phyloP scores from a whole-genome alignment of 1,140 invertebrate species.

The Neelides sp. region DNA sequence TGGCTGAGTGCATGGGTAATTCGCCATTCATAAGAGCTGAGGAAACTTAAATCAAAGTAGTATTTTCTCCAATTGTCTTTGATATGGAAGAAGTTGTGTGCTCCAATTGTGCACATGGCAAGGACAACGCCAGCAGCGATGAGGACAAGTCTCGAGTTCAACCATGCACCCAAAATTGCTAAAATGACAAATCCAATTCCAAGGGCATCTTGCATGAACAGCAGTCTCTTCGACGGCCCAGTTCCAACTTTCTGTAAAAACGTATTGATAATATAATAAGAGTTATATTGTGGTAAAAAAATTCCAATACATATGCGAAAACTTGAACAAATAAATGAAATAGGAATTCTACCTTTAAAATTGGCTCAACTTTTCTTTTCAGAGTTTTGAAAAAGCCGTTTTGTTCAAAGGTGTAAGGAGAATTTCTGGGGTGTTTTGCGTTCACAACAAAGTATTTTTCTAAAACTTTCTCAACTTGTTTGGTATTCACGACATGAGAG shows the following conservation, averaged over 20 bases:
- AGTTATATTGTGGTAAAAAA: background rate
- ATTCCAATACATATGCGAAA: background rate
- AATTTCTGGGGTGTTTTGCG: constrained; percentile 22
- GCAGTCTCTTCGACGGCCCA: constrained; percentile 22
- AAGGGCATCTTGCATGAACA: constrained; percentile 29
- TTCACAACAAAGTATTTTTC: constrained; percentile 27
- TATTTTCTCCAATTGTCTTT: constrained; percentile 70
- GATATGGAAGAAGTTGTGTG: constrained; percentile 72
- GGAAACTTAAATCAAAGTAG: constrained; percentile 54
- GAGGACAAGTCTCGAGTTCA: constrained; percentile 1
- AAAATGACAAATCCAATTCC: constrained; percentile 18
- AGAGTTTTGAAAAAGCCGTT: constrained; percentile 30
- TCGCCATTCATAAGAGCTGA: constrained; percentile 58
- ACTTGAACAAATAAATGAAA: background rate
- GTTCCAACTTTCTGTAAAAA: constrained; percentile 29
- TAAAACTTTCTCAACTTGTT: constrained; percentile 24
- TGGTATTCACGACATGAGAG: constrained; percentile 27
- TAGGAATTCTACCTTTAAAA: constrained; percentile 29
- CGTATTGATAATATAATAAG: constrained; percentile 7
- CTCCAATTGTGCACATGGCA: constrained; percentile 43
- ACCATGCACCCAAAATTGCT: background rate
- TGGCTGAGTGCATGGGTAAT: constrained; percentile 64
- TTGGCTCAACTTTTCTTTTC: constrained; percentile 24
- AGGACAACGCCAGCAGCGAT: constrained; percentile 44
- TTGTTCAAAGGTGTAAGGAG: constrained; percentile 27